Conservation (phyloP, 2,797 vertebrate species). For the Notamacropus eugenii region DNA sequence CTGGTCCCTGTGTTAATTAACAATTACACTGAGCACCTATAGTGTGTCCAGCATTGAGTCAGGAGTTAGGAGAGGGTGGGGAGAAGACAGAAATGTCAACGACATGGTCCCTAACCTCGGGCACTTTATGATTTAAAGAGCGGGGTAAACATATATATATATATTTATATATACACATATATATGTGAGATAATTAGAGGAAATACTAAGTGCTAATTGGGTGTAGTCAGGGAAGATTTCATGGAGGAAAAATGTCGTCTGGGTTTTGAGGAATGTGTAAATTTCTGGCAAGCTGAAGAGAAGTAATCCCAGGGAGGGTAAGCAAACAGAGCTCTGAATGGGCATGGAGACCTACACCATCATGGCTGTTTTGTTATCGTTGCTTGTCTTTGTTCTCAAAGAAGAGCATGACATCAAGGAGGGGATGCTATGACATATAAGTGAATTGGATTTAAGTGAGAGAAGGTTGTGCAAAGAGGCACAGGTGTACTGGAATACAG, state of each 20-base stretch:
- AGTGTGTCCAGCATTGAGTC: neutral
- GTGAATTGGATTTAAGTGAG: too few relatives aligned
- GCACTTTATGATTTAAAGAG: neutral
- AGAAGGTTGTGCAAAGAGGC: too few relatives aligned
- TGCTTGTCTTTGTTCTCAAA: too few relatives aligned
- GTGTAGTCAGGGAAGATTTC: neutral
- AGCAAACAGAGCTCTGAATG: neutral
- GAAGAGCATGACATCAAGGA: too few relatives aligned
- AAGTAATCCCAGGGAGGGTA: neutral
- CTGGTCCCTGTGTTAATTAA: constrained; percentile 7
- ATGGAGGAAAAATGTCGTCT: neutral
- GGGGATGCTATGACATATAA: too few relatives aligned
- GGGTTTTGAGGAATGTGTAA: neutral
- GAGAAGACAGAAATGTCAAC: neutral
- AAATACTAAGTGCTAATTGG: neutral
- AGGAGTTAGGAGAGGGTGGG: neutral
- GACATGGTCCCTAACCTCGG: neutral
- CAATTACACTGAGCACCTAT: neutral
- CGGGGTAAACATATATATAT: neutral
- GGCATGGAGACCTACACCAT: neutral
- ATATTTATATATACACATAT: neutral
- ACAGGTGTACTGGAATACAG: too few relatives aligned
- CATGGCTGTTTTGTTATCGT: too few relatives aligned
- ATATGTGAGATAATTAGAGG: neutral
- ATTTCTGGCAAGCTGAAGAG: neutral